These are phyloP conservation scores for Lacanobia oleracea DNA, from an alignment of 2,888 invertebrate genomes.

Conservation along the genomic window DNA sequence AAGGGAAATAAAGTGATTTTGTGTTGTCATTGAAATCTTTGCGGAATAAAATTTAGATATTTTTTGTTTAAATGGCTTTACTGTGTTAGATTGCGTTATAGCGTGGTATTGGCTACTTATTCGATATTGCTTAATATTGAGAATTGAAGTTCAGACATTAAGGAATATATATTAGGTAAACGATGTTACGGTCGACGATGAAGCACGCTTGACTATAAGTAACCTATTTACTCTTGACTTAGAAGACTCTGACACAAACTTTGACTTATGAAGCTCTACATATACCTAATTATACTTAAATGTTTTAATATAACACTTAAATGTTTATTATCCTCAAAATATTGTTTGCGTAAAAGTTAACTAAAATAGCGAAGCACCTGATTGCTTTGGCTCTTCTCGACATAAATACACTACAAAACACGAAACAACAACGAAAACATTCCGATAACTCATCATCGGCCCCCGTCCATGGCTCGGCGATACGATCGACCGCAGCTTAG, in stretches of 20 bases:
- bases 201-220: too few relatives aligned
- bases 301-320: too few relatives aligned
- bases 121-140: not conserved
- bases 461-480: constrained; percentile 73
- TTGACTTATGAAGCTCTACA: too few relatives aligned
- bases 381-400: not conserved
- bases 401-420: constrained; percentile 15
- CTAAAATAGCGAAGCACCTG: not conserved
- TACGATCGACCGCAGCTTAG: constrained; percentile 81
- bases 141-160: too few relatives aligned
- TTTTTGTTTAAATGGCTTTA: constrained; percentile 5
- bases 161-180: too few relatives aligned
- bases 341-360: not conserved
- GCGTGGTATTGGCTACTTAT: not conserved
- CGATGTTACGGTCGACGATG: too few relatives aligned
- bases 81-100: not conserved
- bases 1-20: constrained; percentile 58
- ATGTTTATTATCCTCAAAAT: too few relatives aligned
- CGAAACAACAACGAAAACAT: constrained; percentile 41
- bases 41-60: constrained; percentile 17
- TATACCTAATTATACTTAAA: too few relatives aligned
- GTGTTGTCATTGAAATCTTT: constrained; percentile 25
- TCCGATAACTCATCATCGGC: constrained; percentile 59
- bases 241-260: too few relatives aligned
- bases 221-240: too few relatives aligned